Base-by-base conservation (phyloP, 2,888 invertebrate genomes). In the Drosophila paramelanica region DNA sequence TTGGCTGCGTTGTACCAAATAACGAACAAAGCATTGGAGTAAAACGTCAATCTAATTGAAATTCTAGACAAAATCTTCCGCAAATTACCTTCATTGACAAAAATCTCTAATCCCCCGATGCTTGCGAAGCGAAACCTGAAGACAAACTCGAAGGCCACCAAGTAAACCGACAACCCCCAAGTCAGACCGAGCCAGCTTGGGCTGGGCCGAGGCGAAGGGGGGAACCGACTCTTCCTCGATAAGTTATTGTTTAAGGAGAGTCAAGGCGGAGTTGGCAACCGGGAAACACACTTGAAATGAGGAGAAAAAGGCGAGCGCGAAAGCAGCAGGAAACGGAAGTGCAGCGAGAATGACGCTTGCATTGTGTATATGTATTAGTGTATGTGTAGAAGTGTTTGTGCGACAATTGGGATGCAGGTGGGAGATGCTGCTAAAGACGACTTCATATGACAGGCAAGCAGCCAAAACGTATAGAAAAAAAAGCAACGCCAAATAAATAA, bases 1-100 rank as follows among this genome's bases (percentile, higher is more conserved):
- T 50, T 53, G 38, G 45, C 58, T 41, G 42, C 31, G 67, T 27
- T 53, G 53, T 53, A 53, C 39, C 36, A 36, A 42, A 45, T 42
- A 67, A 23, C 41, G n/a, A 50, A 60, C 36, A 14, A 31, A 31
- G 25, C 13, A 27, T 2, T 47, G 39, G 23, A 31, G 64, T 47
- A 62, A 87, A 90, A 88, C 80, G 89, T 90, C 91, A 91, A 91
- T 91, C 91, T 91, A 91, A 91, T 91, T 91, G 91, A 91, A 91
- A 91, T 91, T 91, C 91, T 91, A 91, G 91, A 91, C 91, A 90
- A 91, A 91, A 91, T 91, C 91, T 91, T 91, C 91, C 90, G 90
- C 91, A 91, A 91, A 91, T 91, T 91, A 91, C 91, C 90, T 90
- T 90, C 90, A 91, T 91, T 91, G 91, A 91, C 91, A 91, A 91